Percentiles rank a stretch among this genome's conserved stretches.
Evolutionary conservation across 2,113 vertebrate genomes (phyloP).

Genomic region (Phoxinus phoxinus): DNA sequence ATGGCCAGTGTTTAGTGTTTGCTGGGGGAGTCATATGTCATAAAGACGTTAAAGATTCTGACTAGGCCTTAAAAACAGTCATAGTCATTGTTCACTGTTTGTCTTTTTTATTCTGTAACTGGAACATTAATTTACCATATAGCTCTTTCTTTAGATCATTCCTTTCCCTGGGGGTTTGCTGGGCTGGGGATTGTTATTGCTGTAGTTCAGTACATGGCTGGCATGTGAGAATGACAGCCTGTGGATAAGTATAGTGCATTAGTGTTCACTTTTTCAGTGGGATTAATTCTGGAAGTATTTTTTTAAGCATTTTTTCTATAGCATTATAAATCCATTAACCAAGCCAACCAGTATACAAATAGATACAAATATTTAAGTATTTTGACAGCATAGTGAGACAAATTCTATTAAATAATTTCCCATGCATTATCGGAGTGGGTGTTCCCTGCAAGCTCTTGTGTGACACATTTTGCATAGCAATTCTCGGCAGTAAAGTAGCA

Average conservation of each 20-base stretch:
- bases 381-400: too few species aligned
- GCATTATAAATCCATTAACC: too few species aligned
- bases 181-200: not conserved
- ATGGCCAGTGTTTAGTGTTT: slow-evolving; percentile 5
- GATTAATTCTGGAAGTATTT: too few species aligned
- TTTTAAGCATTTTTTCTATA: too few species aligned
- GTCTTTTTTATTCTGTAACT: not conserved
- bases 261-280: too few species aligned
- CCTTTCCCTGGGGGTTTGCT: not conserved
- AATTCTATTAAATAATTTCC: too few species aligned
- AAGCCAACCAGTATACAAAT: too few species aligned
- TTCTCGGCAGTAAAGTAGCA: too few species aligned
- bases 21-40: not conserved
- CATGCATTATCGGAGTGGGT: too few species aligned
- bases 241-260: not conserved
- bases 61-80: not conserved
- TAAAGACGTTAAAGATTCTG: not conserved
- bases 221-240: not conserved
- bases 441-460: too few species aligned
- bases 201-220: not conserved
- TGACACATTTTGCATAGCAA: too few species aligned
- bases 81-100: not conserved
- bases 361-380: too few species aligned
- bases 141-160: not conserved
- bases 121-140: not conserved